Conservation (phyloP, 2,113 vertebrate species). For the Prietella phreatophila region DNA sequence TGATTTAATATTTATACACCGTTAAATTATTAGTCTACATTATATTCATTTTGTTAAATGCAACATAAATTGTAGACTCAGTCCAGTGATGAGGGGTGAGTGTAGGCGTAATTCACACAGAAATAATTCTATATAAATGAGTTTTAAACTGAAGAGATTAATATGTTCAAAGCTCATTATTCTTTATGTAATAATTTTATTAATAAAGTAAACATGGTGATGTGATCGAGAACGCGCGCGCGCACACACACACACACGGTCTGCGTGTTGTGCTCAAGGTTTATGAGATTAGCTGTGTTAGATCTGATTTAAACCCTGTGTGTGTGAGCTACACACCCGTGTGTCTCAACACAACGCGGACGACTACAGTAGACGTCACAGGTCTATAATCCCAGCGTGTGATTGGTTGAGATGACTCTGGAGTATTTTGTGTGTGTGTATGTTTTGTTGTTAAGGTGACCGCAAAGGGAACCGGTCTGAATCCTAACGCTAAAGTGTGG, state of each 20-base stretch:
- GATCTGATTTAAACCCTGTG: constrained; percentile 38
- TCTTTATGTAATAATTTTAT: too few species aligned
- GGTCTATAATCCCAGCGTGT: not conserved
- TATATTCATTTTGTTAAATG: too few species aligned
- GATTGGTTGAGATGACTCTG: not conserved
- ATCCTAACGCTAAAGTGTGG: constrained; percentile 99
- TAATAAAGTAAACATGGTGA: not conserved
- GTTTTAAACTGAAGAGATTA: too few species aligned
- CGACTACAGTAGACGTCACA: not conserved
- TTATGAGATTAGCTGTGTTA: constrained; percentile 44
- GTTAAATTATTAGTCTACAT: too few species aligned
- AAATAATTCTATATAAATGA: too few species aligned
- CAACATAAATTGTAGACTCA: too few species aligned
- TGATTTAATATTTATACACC: too few species aligned
- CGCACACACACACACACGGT: not conserved
- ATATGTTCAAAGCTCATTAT: too few species aligned
- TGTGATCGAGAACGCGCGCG: too few species aligned
- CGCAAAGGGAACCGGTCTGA: constrained; percentile 92
- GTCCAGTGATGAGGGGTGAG: too few species aligned
- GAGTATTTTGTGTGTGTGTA: not conserved
- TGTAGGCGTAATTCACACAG: too few species aligned
- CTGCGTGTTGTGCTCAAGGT: not conserved
- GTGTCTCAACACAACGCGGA: not conserved
- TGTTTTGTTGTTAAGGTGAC: constrained; percentile 77
- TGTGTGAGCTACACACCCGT: not conserved